Base-by-base conservation (phyloP, 2,888 invertebrate species). In the Nomada flava region DNA sequence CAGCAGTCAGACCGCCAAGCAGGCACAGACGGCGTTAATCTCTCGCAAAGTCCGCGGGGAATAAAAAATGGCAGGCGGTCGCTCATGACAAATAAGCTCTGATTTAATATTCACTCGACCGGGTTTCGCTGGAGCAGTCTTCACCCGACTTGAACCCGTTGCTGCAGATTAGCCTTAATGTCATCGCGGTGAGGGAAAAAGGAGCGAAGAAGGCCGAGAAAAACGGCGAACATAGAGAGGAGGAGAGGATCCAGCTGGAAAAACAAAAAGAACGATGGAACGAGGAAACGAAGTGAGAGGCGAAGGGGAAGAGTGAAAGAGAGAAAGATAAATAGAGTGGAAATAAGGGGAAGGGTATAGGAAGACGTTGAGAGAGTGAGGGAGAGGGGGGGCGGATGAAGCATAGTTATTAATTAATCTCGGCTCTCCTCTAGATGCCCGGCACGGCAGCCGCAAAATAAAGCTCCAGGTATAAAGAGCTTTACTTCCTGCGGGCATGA, bases 401-500 rank as follows among this genome's bases (percentile, higher is more conserved):
- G 82, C 63, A 89, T 90, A 87, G 91, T 90, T 91, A 90, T 91
- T 91, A 91, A 92, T 92, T 91, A 91, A 92, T 91, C 91, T 88
- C 64, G 75, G 82, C 87, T 82, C 89, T 88, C 83, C 71, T 86
- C 83, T 78, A 69, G 83, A 80, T 82, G 76, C 76, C 81, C 73
- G 78, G 80, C 86, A 85, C 79, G 86, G 84, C 86, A 88, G 82
- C 88, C 84, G 84, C 87, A 89, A 91, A 90, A 90, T 92, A 90
- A 92, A 90, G 90, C 91, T 89, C 82, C 87, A 76, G 76, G 88
- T 80, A 87, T 89, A 88, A 88, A 90, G 89, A 90, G 88, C 87
- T 88, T 90, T 88, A 89, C 83, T 88, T 89, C 87, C 88, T 83
- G 88, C 86, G 87, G 88, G 84, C 86, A 86, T 86, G 87, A 90